Evolutionary conservation across 2,797 vertebrate species (phyloP).

Genomic region (Sebastiscus albofasciatus): DNA sequence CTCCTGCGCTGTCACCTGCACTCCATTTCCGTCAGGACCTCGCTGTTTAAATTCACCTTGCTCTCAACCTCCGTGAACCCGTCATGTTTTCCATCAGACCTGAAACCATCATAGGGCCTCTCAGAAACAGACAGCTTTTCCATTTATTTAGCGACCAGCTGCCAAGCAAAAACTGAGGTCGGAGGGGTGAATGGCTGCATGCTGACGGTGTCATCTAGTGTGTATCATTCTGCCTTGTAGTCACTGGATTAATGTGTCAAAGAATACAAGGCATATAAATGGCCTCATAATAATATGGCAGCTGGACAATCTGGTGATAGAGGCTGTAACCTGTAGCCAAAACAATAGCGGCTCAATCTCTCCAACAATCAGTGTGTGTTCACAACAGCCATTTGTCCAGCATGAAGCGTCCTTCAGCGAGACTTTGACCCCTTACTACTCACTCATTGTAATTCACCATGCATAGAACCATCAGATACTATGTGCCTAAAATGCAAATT

Average conservation of each 20-base stretch:
- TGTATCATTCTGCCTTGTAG: conserved; percentile 48
- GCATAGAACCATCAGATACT: conserved; percentile 5
- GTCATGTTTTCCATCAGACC: conserved; percentile 79
- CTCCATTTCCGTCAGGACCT: conserved; percentile 69
- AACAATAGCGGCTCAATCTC: conserved; percentile 34
- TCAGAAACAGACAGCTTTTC: conserved; percentile 66
- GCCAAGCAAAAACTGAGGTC: conserved; percentile 68
- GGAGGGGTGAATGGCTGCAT: conserved; percentile 41
- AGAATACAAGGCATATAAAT: conserved; percentile 45
- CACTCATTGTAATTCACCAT: conserved; percentile 41
- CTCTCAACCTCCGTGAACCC: conserved; percentile 72
- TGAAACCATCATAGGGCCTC: conserved; percentile 60
- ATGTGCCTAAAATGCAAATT: conserved; percentile 47
- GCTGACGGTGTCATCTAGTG: conserved; percentile 41
- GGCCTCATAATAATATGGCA: conserved; percentile 40
- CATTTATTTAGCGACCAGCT: conserved; percentile 77
- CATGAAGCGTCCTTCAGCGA: conserved; percentile 39
- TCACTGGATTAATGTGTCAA: conserved; percentile 52
- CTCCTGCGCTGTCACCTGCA: conserved; percentile 66
- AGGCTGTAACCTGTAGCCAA: conserved; percentile 37
- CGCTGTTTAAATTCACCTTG: conserved; percentile 78
- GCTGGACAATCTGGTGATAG: conserved; percentile 21
- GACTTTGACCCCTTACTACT: conserved; percentile 19
- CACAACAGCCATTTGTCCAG: conserved; percentile 6
- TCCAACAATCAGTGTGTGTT: conserved; percentile 8